These are phyloP conservation scores for Smittia aterrima DNA, from an alignment of 2,888 invertebrate species.

Conservation along the genomic window DNA sequence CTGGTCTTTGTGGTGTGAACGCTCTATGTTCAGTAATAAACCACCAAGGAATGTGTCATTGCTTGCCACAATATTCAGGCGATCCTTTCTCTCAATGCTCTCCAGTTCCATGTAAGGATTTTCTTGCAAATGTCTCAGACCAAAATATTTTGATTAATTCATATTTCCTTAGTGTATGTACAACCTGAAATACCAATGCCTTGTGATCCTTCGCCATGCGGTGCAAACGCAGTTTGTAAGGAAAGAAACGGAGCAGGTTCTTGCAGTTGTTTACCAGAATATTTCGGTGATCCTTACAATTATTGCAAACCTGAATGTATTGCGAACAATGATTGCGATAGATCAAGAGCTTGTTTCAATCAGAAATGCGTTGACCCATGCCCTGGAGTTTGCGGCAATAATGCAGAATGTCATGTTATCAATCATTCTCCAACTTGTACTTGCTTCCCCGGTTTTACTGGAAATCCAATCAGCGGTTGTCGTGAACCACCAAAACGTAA, in stretches of 20 bases:
- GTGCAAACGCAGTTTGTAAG: constrained; percentile 63
- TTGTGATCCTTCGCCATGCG: constrained; percentile 64
- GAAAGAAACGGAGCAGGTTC: constrained; percentile 51
- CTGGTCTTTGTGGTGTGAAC: constrained; percentile 77
- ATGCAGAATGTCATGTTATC: constrained; percentile 59
- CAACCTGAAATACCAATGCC: constrained; percentile 54
- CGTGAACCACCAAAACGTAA: constrained; percentile 60
- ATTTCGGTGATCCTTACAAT: constrained; percentile 63
- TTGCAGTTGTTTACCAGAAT: constrained; percentile 61
- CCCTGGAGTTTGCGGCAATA: constrained; percentile 74
- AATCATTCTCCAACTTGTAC: constrained; percentile 86
- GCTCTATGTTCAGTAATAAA: constrained; percentile 80
- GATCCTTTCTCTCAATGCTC: constrained; percentile 65
- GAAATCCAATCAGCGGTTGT: constrained; percentile 66
- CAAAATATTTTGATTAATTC: not conserved
- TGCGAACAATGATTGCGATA: constrained; percentile 77
- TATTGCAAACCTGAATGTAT: constrained; percentile 80
- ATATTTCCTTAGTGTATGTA: constrained; percentile 37
- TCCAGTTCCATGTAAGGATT: constrained; percentile 58
- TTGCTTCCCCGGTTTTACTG: constrained; percentile 68
- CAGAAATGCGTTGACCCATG: constrained; percentile 86
- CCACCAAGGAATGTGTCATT: constrained; percentile 76
- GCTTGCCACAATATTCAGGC: constrained; percentile 68
- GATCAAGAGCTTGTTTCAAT: constrained; percentile 74
- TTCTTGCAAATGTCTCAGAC: not conserved